A percentile compares a stretch with the other conserved stretches of the same genome.
phyloP scores from a whole-genome alignment of 2,797 vertebrate genomes.

The Ctenosaura bakeri region DNA sequence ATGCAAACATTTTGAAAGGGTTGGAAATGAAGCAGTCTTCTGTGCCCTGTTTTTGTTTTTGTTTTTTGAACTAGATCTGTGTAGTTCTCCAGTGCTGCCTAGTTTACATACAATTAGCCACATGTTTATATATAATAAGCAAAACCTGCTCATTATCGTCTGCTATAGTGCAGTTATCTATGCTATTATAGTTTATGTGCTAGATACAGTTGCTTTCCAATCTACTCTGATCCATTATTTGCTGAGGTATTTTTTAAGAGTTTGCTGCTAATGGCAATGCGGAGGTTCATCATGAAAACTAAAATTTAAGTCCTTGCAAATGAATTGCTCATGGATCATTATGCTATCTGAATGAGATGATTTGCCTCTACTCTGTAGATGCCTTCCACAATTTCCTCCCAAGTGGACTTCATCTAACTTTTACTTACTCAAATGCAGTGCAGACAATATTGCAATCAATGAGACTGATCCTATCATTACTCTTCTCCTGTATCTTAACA shows the following conservation, averaged over 20 bases:
- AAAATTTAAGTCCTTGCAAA: slow-evolving; percentile 1
- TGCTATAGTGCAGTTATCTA: background rate
- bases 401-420: background rate
- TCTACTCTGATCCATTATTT: background rate
- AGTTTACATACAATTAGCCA: background rate
- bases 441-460: background rate
- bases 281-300: background rate
- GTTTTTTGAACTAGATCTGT: too few relatives aligned
- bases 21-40: background rate
- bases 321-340: background rate
- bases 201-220: background rate
- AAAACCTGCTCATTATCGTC: background rate
- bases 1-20: background rate
- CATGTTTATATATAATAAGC: too few relatives aligned
- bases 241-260: background rate
- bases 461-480: background rate
- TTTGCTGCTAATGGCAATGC: background rate
- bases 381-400: background rate
- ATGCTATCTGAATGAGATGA: background rate
- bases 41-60: background rate
- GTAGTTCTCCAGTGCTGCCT: background rate
- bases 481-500: background rate
- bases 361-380: background rate
- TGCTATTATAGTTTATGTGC: background rate
- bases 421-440: background rate